Conservation (phyloP, 2,888 invertebrate genomes). For the Gerris lacustris region DNA sequence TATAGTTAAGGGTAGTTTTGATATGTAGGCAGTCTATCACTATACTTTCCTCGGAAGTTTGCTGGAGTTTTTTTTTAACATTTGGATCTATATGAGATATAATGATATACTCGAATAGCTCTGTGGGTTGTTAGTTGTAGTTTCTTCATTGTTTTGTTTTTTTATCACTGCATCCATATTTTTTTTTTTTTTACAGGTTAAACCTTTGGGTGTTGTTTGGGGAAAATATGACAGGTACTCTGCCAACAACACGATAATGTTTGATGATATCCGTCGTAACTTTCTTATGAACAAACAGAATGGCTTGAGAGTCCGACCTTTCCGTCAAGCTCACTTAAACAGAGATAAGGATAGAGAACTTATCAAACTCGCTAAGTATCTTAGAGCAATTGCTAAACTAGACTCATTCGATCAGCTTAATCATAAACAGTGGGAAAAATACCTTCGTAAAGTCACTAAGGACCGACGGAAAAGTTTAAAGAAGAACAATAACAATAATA, state of each 20-base stretch:
- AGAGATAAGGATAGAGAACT: constrained; percentile 73
- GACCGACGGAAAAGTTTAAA: constrained; percentile 19
- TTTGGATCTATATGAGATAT: too few relatives aligned
- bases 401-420: constrained; percentile 74
- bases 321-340: constrained; percentile 80
- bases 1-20: too few relatives aligned
- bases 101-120: too few relatives aligned
- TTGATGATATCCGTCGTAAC: constrained; percentile 88
- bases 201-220: constrained; percentile 94
- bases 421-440: constrained; percentile 86
- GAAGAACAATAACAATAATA: background rate
- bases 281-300: constrained; percentile 96
- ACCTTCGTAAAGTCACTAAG: constrained; percentile 33
- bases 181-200: constrained; percentile 47
- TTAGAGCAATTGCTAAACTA: constrained; percentile 66
- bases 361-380: constrained; percentile 59
- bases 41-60: too few relatives aligned
- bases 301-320: constrained; percentile 80
- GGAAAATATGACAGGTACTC: constrained; percentile 82
- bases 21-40: too few relatives aligned
- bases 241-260: constrained; percentile 90
- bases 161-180: too few relatives aligned
- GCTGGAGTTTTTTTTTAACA: too few relatives aligned
- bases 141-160: too few relatives aligned
- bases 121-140: too few relatives aligned